A percentile compares a stretch with the other conserved stretches of the same genome.
Evolutionary conservation across 2,113 vertebrate species (phyloP).

Genomic region (Sinocyclocheilus anshuiensis): DNA sequence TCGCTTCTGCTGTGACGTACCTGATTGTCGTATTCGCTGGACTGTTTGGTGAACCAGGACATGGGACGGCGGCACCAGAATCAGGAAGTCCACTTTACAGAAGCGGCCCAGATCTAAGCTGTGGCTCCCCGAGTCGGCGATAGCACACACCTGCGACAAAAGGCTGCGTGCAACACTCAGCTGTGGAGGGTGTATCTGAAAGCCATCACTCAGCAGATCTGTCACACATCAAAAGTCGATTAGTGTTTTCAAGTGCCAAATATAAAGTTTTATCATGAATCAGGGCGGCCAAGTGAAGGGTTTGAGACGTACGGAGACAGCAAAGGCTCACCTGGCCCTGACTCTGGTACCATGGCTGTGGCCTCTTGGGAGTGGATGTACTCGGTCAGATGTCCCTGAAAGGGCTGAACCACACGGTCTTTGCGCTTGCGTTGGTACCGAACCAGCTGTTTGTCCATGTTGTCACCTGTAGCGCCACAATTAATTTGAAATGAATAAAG

Average conservation of each 20-base stretch:
- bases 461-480: conserved; percentile 80
- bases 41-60: conserved; percentile 93
- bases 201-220: conserved; percentile 67
- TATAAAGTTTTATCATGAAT: background rate
- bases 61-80: conserved; percentile 92
- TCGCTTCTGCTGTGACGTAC: conserved; percentile 68
- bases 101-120: conserved; percentile 95
- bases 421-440: conserved; percentile 88
- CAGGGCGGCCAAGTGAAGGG: too few relatives aligned
- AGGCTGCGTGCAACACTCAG: conserved; percentile 92
- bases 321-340: conserved; percentile 80
- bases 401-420: conserved; percentile 86
- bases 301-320: background rate
- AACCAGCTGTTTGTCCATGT: conserved; percentile 92
- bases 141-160: conserved; percentile 96
- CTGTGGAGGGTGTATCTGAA: conserved; percentile 94
- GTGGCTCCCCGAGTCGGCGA: conserved; percentile 95
- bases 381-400: conserved; percentile 85
- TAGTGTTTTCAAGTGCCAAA: background rate
- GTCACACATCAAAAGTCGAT: background rate
- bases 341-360: conserved; percentile 80
- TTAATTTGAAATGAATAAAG: conserved; percentile 64
- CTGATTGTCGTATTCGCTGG: conserved; percentile 92
- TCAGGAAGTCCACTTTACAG: conserved; percentile 95
- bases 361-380: conserved; percentile 87